A percentile compares a stretch with the other conserved stretches of the same genome.
Evolutionary conservation across 2,888 invertebrate species (phyloP).

Genomic region (Argynnis bischoffii): DNA sequence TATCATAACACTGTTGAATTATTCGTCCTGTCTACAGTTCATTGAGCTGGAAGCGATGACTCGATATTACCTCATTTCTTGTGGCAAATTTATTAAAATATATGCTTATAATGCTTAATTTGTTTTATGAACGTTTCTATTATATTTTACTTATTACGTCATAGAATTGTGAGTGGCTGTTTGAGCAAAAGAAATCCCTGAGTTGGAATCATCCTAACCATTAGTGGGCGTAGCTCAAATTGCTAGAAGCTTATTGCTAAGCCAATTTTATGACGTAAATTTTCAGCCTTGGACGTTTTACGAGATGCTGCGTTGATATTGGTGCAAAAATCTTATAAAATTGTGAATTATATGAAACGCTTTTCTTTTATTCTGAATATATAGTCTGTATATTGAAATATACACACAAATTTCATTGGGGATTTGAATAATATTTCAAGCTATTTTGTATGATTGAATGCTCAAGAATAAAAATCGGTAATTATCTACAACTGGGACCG

Average conservation of each 20-base stretch:
- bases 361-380: too few relatives aligned
- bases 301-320: conserved; percentile 9
- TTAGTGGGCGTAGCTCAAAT: not conserved
- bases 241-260: not conserved
- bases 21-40: conserved; percentile 17
- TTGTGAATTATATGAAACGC: too few relatives aligned
- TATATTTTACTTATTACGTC: conserved; percentile 11
- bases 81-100: too few relatives aligned
- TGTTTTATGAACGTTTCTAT: not conserved
- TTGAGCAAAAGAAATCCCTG: not conserved
- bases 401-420: too few relatives aligned
- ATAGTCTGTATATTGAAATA: too few relatives aligned
- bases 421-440: too few relatives aligned
- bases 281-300: conserved; percentile 7
- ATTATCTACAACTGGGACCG: conserved; percentile 1
- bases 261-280: conserved; percentile 17
- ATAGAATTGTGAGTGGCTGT: conserved; percentile 5
- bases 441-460: not conserved
- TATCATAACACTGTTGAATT: conserved; percentile 18
- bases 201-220: not conserved
- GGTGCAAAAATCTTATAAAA: not conserved
- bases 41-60: not conserved
- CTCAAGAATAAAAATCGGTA: not conserved
- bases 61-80: not conserved
- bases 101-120: too few relatives aligned